phyloP scores from a whole-genome alignment of 2,888 invertebrate species.

The Agrochola circellaris region DNA sequence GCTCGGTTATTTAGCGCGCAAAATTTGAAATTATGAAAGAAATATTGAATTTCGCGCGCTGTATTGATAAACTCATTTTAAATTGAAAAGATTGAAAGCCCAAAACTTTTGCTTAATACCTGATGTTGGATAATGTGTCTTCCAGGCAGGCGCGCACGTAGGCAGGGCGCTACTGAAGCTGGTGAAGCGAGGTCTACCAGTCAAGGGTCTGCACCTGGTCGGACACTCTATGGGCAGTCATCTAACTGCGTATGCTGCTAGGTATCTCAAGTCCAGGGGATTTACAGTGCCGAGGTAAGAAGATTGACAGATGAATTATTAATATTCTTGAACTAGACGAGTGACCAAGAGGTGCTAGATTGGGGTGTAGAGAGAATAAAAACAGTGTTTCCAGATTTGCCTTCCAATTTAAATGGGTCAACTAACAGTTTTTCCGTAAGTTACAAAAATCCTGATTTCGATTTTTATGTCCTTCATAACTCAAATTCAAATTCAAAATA shows the following conservation, averaged over 20 bases:
- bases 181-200: slow-evolving; percentile 85
- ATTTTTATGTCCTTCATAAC: too few species aligned
- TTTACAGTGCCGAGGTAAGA: slow-evolving; percentile 72
- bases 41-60: too few species aligned
- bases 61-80: too few species aligned
- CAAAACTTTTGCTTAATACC: background rate
- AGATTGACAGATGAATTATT: background rate
- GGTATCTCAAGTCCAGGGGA: slow-evolving; percentile 79
- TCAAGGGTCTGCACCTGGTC: slow-evolving; percentile 87
- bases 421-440: too few species aligned
- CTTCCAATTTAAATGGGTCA: too few species aligned
- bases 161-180: slow-evolving; percentile 86
- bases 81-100: background rate
- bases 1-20: too few species aligned
- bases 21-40: too few species aligned
- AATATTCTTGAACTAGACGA: background rate
- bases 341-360: background rate
- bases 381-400: background rate
- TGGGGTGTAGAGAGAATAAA: background rate
- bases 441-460: too few species aligned
- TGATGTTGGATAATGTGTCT: background rate
- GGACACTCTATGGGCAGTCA: slow-evolving; percentile 91
- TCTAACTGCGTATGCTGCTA: slow-evolving; percentile 88
- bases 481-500: too few species aligned
- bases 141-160: slow-evolving; percentile 81